phyloP scores from a whole-genome alignment of 2,113 vertebrate genomes.

The Dipodomys merriami region DNA sequence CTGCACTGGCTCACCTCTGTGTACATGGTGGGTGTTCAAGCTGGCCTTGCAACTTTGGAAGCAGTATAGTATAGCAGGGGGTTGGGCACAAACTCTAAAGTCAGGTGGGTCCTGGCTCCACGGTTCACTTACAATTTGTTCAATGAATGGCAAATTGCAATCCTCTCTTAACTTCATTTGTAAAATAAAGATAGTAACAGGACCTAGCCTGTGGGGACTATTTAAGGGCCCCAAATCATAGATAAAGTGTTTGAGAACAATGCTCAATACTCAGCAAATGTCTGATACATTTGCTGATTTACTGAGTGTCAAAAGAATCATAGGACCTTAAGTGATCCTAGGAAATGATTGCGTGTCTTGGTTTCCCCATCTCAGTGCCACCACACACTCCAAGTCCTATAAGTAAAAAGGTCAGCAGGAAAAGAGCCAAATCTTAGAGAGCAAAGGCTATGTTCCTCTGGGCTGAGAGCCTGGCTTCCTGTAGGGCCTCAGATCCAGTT shows the following conservation, averaged over 20 bases:
- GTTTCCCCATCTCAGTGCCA: slow-evolving; percentile 41
- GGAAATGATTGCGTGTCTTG: neutral
- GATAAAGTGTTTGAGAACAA: neutral
- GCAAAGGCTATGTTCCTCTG: neutral
- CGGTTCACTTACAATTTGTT: slow-evolving; percentile 32
- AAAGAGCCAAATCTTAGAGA: slow-evolving; percentile 23
- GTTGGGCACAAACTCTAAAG: neutral
- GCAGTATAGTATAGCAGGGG: neutral
- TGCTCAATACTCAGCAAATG: neutral
- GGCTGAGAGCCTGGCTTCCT: neutral
- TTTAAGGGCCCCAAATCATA: neutral
- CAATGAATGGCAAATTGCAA: slow-evolving; percentile 38
- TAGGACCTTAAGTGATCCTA: neutral
- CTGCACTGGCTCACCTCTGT: slow-evolving; percentile 17
- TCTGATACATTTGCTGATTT: slow-evolving; percentile 16
- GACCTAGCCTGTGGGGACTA: neutral
- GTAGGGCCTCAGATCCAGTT: neutral
- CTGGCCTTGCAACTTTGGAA: slow-evolving; percentile 2
- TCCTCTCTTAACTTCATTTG: slow-evolving; percentile 52
- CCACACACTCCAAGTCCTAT: neutral
- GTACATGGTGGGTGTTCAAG: neutral
- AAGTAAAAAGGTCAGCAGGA: neutral
- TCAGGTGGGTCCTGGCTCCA: slow-evolving; percentile 32
- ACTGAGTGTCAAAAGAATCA: slow-evolving; percentile 1
- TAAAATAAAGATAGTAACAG: slow-evolving; percentile 50